Evolutionary conservation across 2,797 vertebrate genomes (phyloP).

Genomic region (Babyrousa celebensis): DNA sequence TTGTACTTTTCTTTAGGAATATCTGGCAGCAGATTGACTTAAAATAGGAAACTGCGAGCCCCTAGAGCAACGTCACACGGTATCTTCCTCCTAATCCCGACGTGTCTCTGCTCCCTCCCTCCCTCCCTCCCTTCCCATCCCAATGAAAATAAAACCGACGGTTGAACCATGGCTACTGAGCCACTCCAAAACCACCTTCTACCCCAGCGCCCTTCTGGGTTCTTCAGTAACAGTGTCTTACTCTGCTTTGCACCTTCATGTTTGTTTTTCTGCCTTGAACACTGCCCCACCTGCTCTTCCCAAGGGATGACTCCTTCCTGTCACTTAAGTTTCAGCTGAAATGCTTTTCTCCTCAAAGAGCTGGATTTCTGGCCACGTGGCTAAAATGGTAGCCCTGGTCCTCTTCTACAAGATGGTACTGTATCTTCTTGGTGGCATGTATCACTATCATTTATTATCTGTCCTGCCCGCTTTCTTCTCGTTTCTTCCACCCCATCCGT

Average conservation of each 20-base stretch:
- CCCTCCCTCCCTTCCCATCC: not conserved
- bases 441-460: conserved; percentile 22
- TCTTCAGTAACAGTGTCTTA: not conserved
- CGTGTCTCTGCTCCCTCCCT: not conserved
- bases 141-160: not conserved
- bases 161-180: not conserved
- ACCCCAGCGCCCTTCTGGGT: not conserved
- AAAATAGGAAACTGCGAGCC: conserved; percentile 11
- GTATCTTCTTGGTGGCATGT: not conserved
- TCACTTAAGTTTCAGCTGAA: not conserved
- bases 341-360: not conserved
- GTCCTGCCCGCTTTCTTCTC: not conserved
- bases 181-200: not conserved
- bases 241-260: not conserved
- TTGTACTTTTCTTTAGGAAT: not conserved
- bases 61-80: not conserved
- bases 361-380: not conserved
- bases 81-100: not conserved
- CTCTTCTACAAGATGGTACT: not conserved
- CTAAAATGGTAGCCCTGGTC: not conserved
- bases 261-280: not conserved
- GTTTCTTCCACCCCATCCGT: not conserved
- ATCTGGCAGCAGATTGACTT: not conserved
- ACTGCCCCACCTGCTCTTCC: not conserved
- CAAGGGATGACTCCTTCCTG: not conserved